Conservation (phyloP, 2,113 vertebrate genomes). For the Silurus glanis region DNA sequence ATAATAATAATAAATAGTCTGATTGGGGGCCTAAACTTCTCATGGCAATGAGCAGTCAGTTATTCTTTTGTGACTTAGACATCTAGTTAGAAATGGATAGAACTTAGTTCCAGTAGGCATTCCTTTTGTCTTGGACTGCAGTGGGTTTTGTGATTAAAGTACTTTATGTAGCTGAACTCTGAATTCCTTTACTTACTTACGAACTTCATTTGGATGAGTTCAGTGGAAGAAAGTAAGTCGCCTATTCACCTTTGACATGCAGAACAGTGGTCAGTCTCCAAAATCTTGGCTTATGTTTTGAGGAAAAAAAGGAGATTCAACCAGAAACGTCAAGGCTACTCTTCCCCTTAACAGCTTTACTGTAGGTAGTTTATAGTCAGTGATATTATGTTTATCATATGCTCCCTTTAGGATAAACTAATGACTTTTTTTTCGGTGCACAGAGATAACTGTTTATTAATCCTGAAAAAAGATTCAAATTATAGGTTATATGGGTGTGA, state of each 20-base stretch:
- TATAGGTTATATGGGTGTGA: not conserved
- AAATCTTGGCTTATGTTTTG: not conserved
- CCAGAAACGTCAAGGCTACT: not conserved
- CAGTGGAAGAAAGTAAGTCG: not conserved
- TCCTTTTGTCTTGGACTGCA: not conserved
- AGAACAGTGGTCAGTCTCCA: slow-evolving; percentile 9
- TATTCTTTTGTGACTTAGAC: slow-evolving; percentile 6
- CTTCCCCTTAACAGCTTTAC: not conserved
- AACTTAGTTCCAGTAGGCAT: slow-evolving; percentile 19
- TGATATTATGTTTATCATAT: not conserved
- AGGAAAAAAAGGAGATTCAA: slow-evolving; percentile 12
- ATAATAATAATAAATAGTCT: not conserved
- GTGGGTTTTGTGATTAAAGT: not conserved
- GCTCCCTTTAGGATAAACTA: not conserved
- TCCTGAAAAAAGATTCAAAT: not conserved
- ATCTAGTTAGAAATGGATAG: slow-evolving; percentile 12
- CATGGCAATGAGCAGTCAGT: not conserved
- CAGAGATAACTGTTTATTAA: slow-evolving; percentile 5
- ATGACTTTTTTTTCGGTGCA: not conserved
- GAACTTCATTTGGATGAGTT: not conserved
- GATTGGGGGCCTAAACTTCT: not conserved
- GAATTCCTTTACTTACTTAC: not conserved
- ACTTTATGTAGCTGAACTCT: not conserved
- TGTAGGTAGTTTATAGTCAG: not conserved
- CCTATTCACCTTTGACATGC: not conserved